phyloP scores from a whole-genome alignment of 2,113 vertebrate genomes.

The Sitta europaea region DNA sequence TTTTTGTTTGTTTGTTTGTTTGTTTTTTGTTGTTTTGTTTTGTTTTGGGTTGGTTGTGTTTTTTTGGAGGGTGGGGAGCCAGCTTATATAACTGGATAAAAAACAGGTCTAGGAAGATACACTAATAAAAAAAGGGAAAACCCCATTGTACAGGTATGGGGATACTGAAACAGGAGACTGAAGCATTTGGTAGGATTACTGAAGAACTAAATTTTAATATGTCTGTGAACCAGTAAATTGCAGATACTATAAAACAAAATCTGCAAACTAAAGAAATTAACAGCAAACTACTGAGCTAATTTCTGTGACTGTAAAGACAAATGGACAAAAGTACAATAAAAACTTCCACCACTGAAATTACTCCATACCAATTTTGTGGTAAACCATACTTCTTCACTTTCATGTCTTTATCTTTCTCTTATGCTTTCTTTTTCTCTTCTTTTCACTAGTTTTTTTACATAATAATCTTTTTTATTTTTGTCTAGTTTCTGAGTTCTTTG shows the following conservation, averaged over 20 bases:
- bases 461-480: accelerated
- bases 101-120: neutral
- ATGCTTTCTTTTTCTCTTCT: neutral
- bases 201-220: neutral
- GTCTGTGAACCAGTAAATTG: neutral
- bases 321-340: neutral
- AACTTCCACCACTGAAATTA: neutral
- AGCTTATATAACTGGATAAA: neutral
- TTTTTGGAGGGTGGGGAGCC: too few species aligned
- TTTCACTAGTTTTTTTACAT: neutral
- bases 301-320: neutral
- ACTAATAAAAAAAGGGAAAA: neutral
- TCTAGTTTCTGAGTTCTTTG: neutral
- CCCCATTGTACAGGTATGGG: neutral
- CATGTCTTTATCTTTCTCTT: neutral
- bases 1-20: neutral
- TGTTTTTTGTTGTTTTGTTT: too few species aligned
- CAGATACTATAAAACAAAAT: neutral
- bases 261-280: neutral
- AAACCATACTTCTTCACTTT: neutral
- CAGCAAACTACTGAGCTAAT: neutral
- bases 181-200: neutral
- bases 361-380: neutral
- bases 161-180: neutral
- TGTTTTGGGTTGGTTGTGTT: too few species aligned